Evolutionary conservation across 2,888 invertebrate species (phyloP), one percentile per base, ranked within the genome.

Genomic region (Drosophila paracracens): DNA sequence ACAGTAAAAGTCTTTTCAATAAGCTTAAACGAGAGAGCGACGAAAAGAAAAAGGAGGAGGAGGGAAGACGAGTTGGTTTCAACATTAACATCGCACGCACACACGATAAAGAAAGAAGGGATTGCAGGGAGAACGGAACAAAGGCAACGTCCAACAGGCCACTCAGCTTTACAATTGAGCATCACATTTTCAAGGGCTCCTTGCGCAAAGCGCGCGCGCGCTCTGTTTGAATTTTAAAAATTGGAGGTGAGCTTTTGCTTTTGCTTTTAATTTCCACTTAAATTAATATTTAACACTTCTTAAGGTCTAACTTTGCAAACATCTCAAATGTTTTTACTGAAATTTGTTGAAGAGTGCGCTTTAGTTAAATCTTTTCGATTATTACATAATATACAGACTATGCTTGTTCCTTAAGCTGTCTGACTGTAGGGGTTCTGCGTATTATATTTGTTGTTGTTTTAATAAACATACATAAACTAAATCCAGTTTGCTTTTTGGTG

Each of bases 181-280:
- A n/a, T 35, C 25, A 8, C 4, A 74, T 58, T 81, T 81, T 78
- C 67, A 78, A 75, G 81, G 71, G 78, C 74, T 80, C 51, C 46
- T 46, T 73, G 52, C 48, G 52, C 27, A 60, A 70, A 25, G 46
- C 16, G 50, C 58, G 63, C 51, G 63, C 61, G 43, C 65, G 51
- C 51, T 65, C 35, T 54, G 54, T 70, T 81, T 80, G 60, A 70
- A 74, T 74, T 74, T 69, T 53, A 64, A 72, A 72, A 69, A 72
- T 78, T 79, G 38, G 64, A 81, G 71, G 80, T 80, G 53, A 73
- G 76, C 70, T 74, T 35, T 29, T 48, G 10, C 21, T 60, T 62
- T 27, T 52, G 56, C 46, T 56, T 75, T 65, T 54, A 43, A 43
- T 21, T 25, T 8, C 25, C 4, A 16, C 21, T 43, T 61, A 51